phyloP scores from a whole-genome alignment of 2,888 invertebrate genomes.

The Coecobrya sp. region DNA sequence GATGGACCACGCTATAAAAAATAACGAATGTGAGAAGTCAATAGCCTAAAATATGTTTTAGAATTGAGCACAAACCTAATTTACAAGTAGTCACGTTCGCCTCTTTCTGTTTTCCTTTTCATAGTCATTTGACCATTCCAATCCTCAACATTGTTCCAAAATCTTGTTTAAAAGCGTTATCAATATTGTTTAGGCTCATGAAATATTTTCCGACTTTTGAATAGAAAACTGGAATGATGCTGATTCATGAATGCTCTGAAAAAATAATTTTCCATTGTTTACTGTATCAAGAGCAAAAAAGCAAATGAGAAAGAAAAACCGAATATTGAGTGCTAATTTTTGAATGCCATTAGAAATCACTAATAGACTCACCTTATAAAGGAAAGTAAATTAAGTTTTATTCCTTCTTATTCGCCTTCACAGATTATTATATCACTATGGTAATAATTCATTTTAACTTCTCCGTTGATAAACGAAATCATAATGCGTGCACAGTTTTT shows the following conservation, averaged over 20 bases:
- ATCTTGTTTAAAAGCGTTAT: not conserved
- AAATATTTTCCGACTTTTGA: not conserved
- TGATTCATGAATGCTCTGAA: not conserved
- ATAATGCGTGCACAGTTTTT: not conserved
- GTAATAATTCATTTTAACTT: no score
- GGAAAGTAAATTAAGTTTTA: not conserved
- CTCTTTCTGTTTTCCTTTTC: no score
- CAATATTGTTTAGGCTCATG: no score
- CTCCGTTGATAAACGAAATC: not conserved
- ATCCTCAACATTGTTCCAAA: no score
- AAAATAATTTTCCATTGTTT: conserved; percentile 10
- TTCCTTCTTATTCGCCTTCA: not conserved
- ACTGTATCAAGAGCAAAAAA: not conserved
- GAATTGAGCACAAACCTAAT: no score
- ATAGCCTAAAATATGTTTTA: no score
- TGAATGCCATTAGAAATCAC: not conserved
- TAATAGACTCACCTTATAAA: not conserved
- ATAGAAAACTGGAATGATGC: not conserved
- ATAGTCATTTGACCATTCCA: no score
- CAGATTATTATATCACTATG: not conserved
- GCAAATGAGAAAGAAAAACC: not conserved
- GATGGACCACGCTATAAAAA: no score
- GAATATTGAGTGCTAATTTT: not conserved
- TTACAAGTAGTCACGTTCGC: no score
- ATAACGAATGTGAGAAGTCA: no score